Conservation (phyloP, 2,888 invertebrate genomes). For the Hofmannophila pseudospretella region DNA sequence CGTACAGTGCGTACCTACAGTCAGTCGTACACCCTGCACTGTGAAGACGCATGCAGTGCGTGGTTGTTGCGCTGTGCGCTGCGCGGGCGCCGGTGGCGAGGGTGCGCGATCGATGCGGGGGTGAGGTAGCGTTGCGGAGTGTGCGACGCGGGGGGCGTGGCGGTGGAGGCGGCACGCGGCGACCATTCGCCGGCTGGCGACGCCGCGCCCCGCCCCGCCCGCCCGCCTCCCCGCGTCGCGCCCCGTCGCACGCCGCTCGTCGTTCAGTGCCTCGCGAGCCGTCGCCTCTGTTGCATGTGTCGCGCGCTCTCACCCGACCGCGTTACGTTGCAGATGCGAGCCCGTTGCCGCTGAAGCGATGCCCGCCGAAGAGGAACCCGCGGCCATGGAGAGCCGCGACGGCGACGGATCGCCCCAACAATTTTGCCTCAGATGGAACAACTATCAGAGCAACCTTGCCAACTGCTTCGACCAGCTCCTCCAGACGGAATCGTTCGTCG, state of each 20-base stretch:
- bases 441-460: slow-evolving; percentile 93
- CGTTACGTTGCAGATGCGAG: slow-evolving; percentile 67
- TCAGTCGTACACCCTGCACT: no score
- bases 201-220: slow-evolving; percentile 35
- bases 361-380: slow-evolving; percentile 73
- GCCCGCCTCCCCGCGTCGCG: slow-evolving; percentile 36
- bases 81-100: slow-evolving; percentile 22
- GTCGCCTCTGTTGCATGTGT: slow-evolving; percentile 49
- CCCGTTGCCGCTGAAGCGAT: slow-evolving; percentile 48
- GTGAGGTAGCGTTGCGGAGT: slow-evolving; percentile 21
- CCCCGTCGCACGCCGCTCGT: slow-evolving; percentile 23
- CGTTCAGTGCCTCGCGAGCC: slow-evolving; percentile 62
- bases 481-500: slow-evolving; percentile 93
- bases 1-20: no score
- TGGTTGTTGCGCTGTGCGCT: slow-evolving; percentile 12
- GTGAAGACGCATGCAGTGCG: no score
- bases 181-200: slow-evolving; percentile 31
- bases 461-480: slow-evolving; percentile 93
- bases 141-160: slow-evolving; percentile 25
- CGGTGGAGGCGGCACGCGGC: slow-evolving; percentile 36
- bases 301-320: slow-evolving; percentile 36
- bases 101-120: slow-evolving; percentile 19
- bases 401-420: slow-evolving; percentile 85
- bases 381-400: slow-evolving; percentile 65
- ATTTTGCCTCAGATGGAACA: slow-evolving; percentile 95